Evolutionary conservation across 2,113 vertebrate genomes (phyloP), one percentile per base, ranked within the genome.

Genomic region (Vicugna pacos): DNA sequence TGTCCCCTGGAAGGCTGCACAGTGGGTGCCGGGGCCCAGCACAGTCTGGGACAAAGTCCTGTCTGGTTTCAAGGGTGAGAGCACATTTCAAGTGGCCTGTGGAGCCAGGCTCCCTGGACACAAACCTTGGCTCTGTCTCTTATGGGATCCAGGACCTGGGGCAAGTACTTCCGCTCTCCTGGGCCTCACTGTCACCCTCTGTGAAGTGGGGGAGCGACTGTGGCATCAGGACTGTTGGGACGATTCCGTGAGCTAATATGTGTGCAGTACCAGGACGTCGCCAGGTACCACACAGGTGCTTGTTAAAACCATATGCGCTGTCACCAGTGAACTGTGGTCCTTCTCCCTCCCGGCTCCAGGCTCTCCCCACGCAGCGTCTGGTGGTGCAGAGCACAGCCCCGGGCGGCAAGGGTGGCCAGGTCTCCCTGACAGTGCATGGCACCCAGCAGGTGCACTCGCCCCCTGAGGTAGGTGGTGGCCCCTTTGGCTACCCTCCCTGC

Each of bases 361-460:
- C 88, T 56, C 96, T 97, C 75, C 86, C 96, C 48, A 58, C 97
- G 0, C 97, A 98, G 96, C 97, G 98, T 10, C 96, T 98, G 82
- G 98, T 98, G 87, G 98, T 98, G 84, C 98, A 98, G 97, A 98
- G 97, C 35, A 46, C 98, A 42, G 85, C 95, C 6, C 97, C 97
- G 0, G 94, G 97, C 13, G 67, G 90, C 75, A 98, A 98, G 96
- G 97, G 96, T 12, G 81, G 98, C 94, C 97, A 98, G 58, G 97
- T 98, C 67, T 96, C 98, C 77, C 70, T 98, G 92, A 92, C 98
- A 0, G 97, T 98, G 56, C 98, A 98, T 2, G 77, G 97, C 12
- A 84, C 98, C 72, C 98, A 98, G 94, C 97, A 98, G 85, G 98
- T 97, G 87, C 98, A 98, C 84, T 98, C 98, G 2, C 98, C 98